These are phyloP conservation scores for Phortica variegata DNA, from an alignment of 1,140 invertebrate species.

Conservation along the genomic window DNA sequence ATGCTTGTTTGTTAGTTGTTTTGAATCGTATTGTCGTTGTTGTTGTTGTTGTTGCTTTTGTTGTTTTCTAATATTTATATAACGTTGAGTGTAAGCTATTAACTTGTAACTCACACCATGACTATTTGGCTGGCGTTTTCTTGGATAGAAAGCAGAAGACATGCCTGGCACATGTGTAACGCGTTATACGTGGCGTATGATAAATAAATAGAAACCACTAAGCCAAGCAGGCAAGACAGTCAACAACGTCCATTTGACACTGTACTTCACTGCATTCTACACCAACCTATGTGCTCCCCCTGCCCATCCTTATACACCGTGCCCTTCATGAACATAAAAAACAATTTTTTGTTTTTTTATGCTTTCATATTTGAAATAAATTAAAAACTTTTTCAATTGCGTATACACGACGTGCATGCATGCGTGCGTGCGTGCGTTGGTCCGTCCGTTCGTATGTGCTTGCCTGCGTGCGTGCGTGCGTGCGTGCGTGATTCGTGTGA, in stretches of 20 bases:
- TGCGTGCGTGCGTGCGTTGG: no score
- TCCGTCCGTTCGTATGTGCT: no score
- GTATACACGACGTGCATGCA: no score
- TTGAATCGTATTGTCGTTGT: conserved; percentile 2
- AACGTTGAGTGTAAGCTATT: conserved; percentile 41
- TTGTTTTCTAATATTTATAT: conserved; percentile 31
- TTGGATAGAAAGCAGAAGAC: no score
- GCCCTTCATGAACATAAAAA: not conserved
- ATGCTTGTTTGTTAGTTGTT: conserved; percentile 1
- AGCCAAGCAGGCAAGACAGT: no score
- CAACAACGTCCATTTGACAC: no score
- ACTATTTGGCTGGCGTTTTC: no score
- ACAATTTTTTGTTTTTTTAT: conserved; percentile 11
- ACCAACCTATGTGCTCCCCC: conserved; percentile 29
- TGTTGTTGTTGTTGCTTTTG: not conserved
- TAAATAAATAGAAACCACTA: conserved; percentile 40
- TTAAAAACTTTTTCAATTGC: conserved; percentile 46
- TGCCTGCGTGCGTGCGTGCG: no score
- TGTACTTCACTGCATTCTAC: no score
- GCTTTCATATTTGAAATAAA: conserved; percentile 39
- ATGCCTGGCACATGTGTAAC: not conserved
- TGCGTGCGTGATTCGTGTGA: no score
- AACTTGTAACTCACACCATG: conserved; percentile 38
- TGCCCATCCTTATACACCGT: conserved; percentile 3
- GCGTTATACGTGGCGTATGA: conserved; percentile 28